Percentiles rank a stretch among this genome's conserved stretches.
These are phyloP conservation scores for Turdus rufiventris DNA, from an alignment of 2,113 vertebrate genomes.

Conservation along the genomic window DNA sequence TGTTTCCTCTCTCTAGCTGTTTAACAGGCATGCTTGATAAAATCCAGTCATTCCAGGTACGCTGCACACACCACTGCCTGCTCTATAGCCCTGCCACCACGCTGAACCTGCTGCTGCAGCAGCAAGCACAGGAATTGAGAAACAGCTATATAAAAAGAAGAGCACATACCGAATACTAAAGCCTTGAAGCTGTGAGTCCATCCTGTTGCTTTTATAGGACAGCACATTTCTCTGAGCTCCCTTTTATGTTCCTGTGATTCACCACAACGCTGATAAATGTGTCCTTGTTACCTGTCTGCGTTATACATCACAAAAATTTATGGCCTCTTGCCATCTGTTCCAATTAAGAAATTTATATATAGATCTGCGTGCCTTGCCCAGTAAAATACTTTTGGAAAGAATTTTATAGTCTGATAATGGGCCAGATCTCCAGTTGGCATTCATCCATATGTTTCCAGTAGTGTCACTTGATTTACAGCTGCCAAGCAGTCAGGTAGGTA, in stretches of 20 bases:
- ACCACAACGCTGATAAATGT: neutral
- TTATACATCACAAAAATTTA: neutral
- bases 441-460: neutral
- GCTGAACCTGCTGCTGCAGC: neutral
- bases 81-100: neutral
- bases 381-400: neutral
- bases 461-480: neutral
- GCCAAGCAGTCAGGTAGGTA: neutral
- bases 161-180: neutral
- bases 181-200: neutral
- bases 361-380: neutral
- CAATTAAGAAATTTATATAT: neutral
- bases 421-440: neutral
- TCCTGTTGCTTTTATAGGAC: neutral
- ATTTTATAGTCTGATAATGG: neutral
- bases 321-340: neutral
- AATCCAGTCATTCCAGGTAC: neutral
- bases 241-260: neutral
- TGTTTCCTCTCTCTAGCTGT: neutral
- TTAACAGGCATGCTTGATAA: neutral
- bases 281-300: neutral
- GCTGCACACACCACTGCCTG: neutral
- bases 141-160: neutral
- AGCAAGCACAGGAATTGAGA: neutral
- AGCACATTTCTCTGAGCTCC: neutral